These are phyloP conservation scores for Diadromus collaris DNA, from an alignment of 2,888 invertebrate genomes.

Conservation along the genomic window DNA sequence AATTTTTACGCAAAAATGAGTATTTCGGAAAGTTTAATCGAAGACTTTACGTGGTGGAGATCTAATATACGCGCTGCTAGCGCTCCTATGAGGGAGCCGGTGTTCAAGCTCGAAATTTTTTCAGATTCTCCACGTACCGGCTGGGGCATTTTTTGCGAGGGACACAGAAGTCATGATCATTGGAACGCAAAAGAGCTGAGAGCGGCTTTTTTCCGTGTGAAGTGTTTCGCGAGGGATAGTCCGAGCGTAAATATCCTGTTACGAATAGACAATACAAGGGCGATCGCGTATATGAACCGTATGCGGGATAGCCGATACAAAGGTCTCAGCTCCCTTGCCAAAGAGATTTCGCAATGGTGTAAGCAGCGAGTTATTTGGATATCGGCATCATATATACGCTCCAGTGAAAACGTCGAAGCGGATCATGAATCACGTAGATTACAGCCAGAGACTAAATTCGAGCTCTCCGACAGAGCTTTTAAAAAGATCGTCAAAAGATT, in stretches of 20 bases:
- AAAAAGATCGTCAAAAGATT: neutral
- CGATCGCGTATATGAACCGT: constrained; percentile 56
- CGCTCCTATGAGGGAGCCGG: constrained; percentile 12
- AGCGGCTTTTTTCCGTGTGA: constrained; percentile 53
- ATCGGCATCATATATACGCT: constrained; percentile 19
- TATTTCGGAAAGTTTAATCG: neutral
- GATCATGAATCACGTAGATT: constrained; percentile 22
- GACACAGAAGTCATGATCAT: neutral
- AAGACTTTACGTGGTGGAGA: neutral
- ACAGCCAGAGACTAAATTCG: constrained; percentile 27
- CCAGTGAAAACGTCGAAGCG: constrained; percentile 25
- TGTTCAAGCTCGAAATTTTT: constrained; percentile 47
- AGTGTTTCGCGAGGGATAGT: constrained; percentile 44
- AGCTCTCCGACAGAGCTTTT: constrained; percentile 14
- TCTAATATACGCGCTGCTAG: neutral
- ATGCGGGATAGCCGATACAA: constrained; percentile 47
- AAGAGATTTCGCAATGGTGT: constrained; percentile 38
- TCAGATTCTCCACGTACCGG: constrained; percentile 51
- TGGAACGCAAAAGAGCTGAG: constrained; percentile 34
- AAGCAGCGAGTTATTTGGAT: constrained; percentile 21
- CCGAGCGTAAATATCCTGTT: constrained; percentile 33
- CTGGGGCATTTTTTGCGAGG: constrained; percentile 31
- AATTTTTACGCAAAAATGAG: neutral
- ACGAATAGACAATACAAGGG: constrained; percentile 53
- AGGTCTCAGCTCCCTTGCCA: constrained; percentile 36